Evolutionary conservation across 2,797 vertebrate genomes (phyloP).

Genomic region (Myripristis murdjan): DNA sequence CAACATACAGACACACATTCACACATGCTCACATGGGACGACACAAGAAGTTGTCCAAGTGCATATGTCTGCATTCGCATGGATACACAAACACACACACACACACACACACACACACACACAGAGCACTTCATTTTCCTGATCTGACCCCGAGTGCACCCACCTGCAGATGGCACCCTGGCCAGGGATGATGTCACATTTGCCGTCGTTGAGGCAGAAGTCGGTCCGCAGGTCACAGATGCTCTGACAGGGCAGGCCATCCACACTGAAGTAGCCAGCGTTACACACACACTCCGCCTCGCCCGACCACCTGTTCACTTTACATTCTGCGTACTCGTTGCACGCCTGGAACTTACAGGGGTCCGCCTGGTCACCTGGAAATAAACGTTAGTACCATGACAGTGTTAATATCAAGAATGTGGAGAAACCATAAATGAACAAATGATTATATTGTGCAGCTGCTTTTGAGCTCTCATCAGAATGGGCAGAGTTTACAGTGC

Average conservation of each 20-base stretch:
- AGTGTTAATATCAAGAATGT: background rate
- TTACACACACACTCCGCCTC: conserved; percentile 95
- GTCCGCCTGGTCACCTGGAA: conserved; percentile 92
- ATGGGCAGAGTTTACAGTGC: background rate
- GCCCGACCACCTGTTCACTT: conserved; percentile 94
- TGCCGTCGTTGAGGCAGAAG: conserved; percentile 97
- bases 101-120: conserved; percentile 13
- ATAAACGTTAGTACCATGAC: conserved; percentile 15
- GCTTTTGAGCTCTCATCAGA: background rate
- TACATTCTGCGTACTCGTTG: conserved; percentile 94
- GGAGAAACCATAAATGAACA: background rate
- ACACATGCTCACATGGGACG: background rate
- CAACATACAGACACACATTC: conserved; percentile 3
- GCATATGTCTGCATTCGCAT: conserved; percentile 4
- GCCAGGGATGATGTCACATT: conserved; percentile 95
- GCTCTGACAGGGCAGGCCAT: conserved; percentile 94
- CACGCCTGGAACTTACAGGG: conserved; percentile 98
- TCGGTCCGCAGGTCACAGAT: conserved; percentile 93
- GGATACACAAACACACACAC: conserved; percentile 1
- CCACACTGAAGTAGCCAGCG: conserved; percentile 93
- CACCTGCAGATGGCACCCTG: conserved; percentile 98
- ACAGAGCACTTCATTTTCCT: conserved; percentile 35
- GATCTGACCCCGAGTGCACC: conserved; percentile 49
- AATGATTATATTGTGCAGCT: background rate
- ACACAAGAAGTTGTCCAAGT: too few relatives aligned